Evolutionary conservation across 1,140 invertebrate species (phyloP).

Genomic region (Pogonus chalceus): DNA sequence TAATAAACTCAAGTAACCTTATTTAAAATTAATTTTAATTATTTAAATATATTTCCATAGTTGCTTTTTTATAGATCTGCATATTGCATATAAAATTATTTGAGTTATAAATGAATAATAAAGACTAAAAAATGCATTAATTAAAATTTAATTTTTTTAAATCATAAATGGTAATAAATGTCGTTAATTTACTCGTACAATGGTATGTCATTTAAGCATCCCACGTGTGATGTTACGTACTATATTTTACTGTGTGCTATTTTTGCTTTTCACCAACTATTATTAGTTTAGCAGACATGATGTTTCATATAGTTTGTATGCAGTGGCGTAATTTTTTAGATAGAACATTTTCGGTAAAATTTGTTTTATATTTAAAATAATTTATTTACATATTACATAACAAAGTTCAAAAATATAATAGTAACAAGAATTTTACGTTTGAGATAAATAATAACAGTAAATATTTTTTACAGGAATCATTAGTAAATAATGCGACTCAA

Average conservation of each 20-base stretch:
- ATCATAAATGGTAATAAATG: background rate
- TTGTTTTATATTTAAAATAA: slow-evolving; percentile 8
- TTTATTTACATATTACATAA: slow-evolving; percentile 11
- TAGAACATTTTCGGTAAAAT: slow-evolving; percentile 7
- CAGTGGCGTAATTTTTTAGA: slow-evolving; percentile 19
- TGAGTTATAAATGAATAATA: too few species aligned
- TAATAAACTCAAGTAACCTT: too few species aligned
- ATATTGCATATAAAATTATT: too few species aligned
- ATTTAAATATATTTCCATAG: too few species aligned
- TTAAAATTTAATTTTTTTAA: background rate
- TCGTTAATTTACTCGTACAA: background rate
- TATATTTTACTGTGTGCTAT: slow-evolving; percentile 12
- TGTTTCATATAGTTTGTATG: slow-evolving; percentile 10
- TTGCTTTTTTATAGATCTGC: too few species aligned
- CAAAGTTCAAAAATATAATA: slow-evolving; percentile 11
- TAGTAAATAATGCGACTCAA: slow-evolving; percentile 42
- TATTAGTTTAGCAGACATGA: background rate
- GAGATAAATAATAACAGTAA: background rate
- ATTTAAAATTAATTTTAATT: too few species aligned
- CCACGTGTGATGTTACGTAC: slow-evolving; percentile 2
- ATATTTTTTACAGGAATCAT: slow-evolving; percentile 43
- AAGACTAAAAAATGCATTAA: slow-evolving; percentile 3
- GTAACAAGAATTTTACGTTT: slow-evolving; percentile 1
- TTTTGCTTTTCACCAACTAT: background rate
- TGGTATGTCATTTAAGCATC: slow-evolving; percentile 3